Evolutionary conservation across 1,140 invertebrate species (phyloP).

Genomic region (Drosophila burlai): DNA sequence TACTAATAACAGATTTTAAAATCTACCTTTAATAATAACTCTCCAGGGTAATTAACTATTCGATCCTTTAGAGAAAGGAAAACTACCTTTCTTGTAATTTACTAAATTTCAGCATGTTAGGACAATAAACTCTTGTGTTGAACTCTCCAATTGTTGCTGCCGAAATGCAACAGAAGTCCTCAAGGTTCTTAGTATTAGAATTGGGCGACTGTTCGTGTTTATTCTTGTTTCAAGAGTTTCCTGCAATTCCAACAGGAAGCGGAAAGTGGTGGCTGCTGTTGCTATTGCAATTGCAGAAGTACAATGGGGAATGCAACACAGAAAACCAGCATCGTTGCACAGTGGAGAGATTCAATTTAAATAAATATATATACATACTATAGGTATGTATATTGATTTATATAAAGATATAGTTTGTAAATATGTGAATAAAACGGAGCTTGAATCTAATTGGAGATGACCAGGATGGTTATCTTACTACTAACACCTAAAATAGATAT

Average conservation of each 20-base stretch:
- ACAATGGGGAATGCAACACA: conserved; percentile 21
- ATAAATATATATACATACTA: too few relatives aligned
- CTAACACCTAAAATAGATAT: too few relatives aligned
- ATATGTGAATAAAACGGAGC: too few relatives aligned
- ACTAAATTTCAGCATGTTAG: conserved; percentile 8
- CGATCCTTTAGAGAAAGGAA: neutral
- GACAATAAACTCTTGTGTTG: neutral
- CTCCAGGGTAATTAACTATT: neutral
- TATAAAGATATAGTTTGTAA: too few relatives aligned
- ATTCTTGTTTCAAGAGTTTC: conserved; percentile 47
- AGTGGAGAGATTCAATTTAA: neutral
- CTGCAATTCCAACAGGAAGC: conserved; percentile 71
- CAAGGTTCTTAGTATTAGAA: conserved; percentile 55
- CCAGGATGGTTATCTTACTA: too few relatives aligned
- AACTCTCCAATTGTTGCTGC: conserved; percentile 36
- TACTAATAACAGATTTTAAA: neutral
- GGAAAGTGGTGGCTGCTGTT: conserved; percentile 63
- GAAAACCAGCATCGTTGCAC: conserved; percentile 7
- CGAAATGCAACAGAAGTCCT: conserved; percentile 35
- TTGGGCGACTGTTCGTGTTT: conserved; percentile 34
- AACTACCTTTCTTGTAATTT: neutral
- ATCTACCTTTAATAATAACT: neutral
- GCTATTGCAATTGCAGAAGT: conserved; percentile 40
- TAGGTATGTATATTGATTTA: too few relatives aligned
- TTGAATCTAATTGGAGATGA: too few relatives aligned